A percentile compares a stretch with the other conserved stretches of the same genome.
Evolutionary conservation across 2,888 invertebrate species (phyloP).

Genomic region (Eupithecia inturbata): DNA sequence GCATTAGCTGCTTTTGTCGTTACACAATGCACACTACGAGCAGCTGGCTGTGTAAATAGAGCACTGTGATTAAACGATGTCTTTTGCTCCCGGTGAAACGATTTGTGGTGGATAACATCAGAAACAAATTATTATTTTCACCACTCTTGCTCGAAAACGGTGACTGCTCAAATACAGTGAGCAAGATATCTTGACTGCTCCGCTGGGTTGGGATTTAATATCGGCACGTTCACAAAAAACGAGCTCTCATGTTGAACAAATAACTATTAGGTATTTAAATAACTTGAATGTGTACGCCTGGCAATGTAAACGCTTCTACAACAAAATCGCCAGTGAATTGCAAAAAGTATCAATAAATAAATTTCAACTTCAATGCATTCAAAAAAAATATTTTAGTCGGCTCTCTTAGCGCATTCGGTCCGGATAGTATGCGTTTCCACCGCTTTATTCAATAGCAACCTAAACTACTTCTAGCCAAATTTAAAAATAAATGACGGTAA

Average conservation of each 20-base stretch:
- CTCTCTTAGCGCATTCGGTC: neutral
- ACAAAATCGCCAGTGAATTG: neutral
- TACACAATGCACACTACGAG: conserved; percentile 36
- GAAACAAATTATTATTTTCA: neutral
- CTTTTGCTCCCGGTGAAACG: neutral
- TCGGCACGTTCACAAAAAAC: neutral
- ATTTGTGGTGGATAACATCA: conserved; percentile 10
- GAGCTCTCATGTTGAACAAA: neutral
- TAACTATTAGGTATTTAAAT: neutral
- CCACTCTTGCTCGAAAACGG: neutral
- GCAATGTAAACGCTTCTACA: neutral
- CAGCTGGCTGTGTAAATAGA: conserved; percentile 42
- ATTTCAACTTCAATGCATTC: neutral
- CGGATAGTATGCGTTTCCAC: neutral
- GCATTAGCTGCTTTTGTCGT: conserved; percentile 49
- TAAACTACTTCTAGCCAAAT: neutral
- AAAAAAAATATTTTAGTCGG: neutral
- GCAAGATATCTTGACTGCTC: neutral
- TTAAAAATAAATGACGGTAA: neutral
- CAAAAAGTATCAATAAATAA: neutral
- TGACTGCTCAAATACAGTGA: too few species aligned
- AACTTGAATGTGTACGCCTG: neutral
- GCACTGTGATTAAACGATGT: conserved; percentile 35
- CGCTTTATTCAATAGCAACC: neutral
- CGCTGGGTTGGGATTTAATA: too few species aligned